Evolutionary conservation across 2,888 invertebrate genomes (phyloP), one percentile per base, ranked within the genome.

Genomic region (Gerris lacustris): DNA sequence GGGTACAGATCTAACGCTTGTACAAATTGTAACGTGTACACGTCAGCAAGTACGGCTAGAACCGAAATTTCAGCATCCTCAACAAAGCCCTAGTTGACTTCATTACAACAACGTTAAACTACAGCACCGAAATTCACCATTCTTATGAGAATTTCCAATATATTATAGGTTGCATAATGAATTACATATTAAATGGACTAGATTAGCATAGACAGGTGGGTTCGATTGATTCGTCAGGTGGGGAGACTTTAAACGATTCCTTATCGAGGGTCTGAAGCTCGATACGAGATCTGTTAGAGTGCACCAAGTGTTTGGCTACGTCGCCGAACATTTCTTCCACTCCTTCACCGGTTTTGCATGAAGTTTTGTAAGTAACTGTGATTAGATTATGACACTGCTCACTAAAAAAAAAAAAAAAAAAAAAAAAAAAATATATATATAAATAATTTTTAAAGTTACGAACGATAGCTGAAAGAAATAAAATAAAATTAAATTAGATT

Each of bases 311-410:
- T 72, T 85, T 83, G 9, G 94, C 92, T 79, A 96, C 94, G 77
- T 94, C 93, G 66, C 86, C 83, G 79, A 96, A 96, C 95, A 96
- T 96, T 80, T 94, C 83, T 74, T 92, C 90, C 43, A 96, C 84
- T 6, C 94, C 94, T 78, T 87, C 88, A 5, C 92, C 91, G 68
- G 88, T 89, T 81, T 91, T 93, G 80, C 95, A 95, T 6, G 94
- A 94, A 18, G 93, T 93, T 81, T 91, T 92, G 79, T 92, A 96
- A 68, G 90, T 91, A 69, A 88, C 91, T 79, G 90, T 92, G 75
- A 95, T 89, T 69, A 95, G 84, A 80, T 92, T 92, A 80, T 94
- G 94, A 80, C 94, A 94, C 80, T 95, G 94, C 80, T 93, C 92
- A 82, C 92, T 90, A 81, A 70, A 84, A 83, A 71, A 69, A 73